Base-by-base conservation (phyloP, 2,113 vertebrate genomes). In the Megalops atlanticus region DNA sequence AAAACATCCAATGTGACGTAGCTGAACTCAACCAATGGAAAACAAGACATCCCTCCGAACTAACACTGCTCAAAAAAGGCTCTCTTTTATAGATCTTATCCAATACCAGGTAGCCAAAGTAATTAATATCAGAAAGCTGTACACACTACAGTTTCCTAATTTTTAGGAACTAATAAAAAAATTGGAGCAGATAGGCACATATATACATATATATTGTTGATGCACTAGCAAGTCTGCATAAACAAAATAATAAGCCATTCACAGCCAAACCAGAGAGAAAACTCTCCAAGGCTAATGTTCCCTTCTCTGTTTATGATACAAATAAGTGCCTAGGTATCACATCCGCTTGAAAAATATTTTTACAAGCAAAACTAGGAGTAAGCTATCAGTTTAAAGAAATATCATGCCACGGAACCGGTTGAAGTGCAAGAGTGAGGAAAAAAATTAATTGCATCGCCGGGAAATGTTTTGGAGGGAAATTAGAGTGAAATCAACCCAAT, bases 231-330 rank as follows among this genome's bases (percentile, higher is more conserved):
- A 54, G 15, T 72, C 81, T 92, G 88, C 87, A 85, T 91, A 31
- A 78, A 84, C 86, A 91, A 91, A 89, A 93, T 90, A 91, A 87
- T 89, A 87, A 92, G 89, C 79, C 90, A 91, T 91, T 94, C 89
- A 91, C 82, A n/a, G 74, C 79, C 84, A 79, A 85, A 85, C 73
- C 86, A 81, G 86, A 82, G 78, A 80, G 86, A 89, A 88, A 91
- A 92, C 86, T 83, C 79, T 91, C 89, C 81, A 86, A 89, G 89
- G 91, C 90, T 86, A 92, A 92, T 91, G 89, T 90, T 93, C 88
- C 90, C 79, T 84, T 80, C 80, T 86, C 87, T 91, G 88, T 92
- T 89, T 91, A 82, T 88, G 92, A 90, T 88, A 87, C 88, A 91
- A 91, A 91, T 84, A 92, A 90, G 88, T 84, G 90, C 83, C 84